phyloP scores from a whole-genome alignment of 2,113 vertebrate genomes.

The Acanthisitta chloris region DNA sequence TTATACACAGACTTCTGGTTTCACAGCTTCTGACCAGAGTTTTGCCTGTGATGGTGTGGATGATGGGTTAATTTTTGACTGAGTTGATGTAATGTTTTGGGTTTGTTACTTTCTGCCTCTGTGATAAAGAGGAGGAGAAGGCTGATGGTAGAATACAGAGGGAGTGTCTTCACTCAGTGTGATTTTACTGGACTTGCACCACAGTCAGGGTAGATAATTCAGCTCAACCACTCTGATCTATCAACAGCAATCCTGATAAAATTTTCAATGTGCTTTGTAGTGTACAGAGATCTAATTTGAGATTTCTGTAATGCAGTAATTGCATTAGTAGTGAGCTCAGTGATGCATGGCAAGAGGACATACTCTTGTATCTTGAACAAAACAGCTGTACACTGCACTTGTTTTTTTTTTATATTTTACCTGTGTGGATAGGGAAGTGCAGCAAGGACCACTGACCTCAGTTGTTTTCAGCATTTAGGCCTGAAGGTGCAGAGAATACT shows the following conservation, averaged over 20 bases:
- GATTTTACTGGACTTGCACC: not conserved
- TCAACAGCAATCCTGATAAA: not conserved
- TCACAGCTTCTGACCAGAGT: not conserved
- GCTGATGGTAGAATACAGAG: not conserved
- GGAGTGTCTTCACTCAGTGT: not conserved
- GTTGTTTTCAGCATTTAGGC: not conserved
- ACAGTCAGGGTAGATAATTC: not conserved
- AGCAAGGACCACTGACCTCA: not conserved
- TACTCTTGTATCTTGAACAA: not conserved
- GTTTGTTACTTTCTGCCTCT: not conserved
- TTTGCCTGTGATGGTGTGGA: not conserved
- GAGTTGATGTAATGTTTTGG: not conserved
- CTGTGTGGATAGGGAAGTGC: not conserved
- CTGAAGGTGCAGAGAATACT: not conserved
- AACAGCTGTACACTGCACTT: not conserved
- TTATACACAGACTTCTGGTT: not conserved
- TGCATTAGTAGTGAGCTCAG: not conserved
- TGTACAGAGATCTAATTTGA: not conserved
- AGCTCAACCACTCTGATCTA: not conserved
- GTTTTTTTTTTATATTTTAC: not conserved
- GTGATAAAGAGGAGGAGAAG: not conserved
- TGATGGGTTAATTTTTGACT: not conserved
- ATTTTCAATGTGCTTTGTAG: not conserved
- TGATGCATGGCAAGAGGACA: not conserved
- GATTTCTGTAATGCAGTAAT: not conserved